Base-by-base conservation (phyloP, 2,797 vertebrate genomes). In the Lithobates sylvaticus region DNA sequence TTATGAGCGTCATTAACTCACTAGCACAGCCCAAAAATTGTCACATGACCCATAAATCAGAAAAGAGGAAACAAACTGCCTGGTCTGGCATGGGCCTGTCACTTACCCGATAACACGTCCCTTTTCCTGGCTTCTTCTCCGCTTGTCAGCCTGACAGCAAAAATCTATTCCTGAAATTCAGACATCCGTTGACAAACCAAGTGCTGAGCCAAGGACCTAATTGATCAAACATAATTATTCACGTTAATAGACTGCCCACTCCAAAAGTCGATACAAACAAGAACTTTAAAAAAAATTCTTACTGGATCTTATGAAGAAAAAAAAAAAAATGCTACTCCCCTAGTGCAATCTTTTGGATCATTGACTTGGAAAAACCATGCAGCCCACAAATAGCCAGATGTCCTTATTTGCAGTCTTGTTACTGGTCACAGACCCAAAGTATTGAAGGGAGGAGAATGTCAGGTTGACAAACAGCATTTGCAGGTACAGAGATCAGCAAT, bases 81-180 rank as follows among this genome's bases (percentile, higher is more conserved):
- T 26, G 23, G 23, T 8, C 61, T 76, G 3, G 34, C 36, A 78
- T 61, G 26, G 58, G n/a, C 42, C 61, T 54, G 15, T 70, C 44
- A 91, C 91, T 86, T 89, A 92, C 90, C 90, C 90, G 58, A 90
- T 85, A 54, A 88, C 86, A 90, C 88, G 85, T 88, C 84, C 75
- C 84, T 88, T 67, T 32, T 84, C 64, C 76, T 84, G 32, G 81
- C 32, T 70, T 44, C 64, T 76, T 79, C 18, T 84, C 34, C 88
- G 39, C 73, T 86, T 90, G 86, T 91, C 84, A 91, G 79, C 81
- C 77, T 0, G 73, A 86, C 64, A 89, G 83, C 44, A 70, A 87
- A 70, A 86, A 88, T 84, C 69, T 78, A 83, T 81, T 88, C 84
- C 85, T 86, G 83, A 90, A 1, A 78, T 85, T 73, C 72, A 27